These are phyloP conservation scores for Corythornis cristatus DNA, from an alignment of 2,113 vertebrate genomes.

Conservation along the genomic window DNA sequence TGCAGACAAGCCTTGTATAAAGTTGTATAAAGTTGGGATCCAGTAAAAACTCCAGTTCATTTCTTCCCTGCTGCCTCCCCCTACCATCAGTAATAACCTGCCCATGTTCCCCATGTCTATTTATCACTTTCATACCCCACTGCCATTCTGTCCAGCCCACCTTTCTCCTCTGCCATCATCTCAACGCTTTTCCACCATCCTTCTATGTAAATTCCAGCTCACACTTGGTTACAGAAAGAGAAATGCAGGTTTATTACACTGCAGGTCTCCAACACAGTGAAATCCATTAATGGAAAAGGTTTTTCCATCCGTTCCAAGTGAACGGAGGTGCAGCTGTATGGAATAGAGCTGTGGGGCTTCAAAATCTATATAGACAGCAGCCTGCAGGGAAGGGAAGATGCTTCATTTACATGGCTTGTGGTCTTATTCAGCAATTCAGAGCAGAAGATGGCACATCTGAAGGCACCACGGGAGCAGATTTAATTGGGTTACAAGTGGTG, in stretches of 20 bases:
- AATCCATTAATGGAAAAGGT: slow-evolving; percentile 8
- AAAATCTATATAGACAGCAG: slow-evolving; percentile 34
- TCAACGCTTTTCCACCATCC: neutral
- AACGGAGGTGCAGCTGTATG: slow-evolving; percentile 1
- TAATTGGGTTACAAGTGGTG: neutral
- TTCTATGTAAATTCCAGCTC: slow-evolving; percentile 4
- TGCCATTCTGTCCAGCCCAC: neutral
- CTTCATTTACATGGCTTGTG: slow-evolving; percentile 27
- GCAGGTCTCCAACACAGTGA: neutral
- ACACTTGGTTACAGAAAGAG: neutral
- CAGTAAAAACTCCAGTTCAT: neutral
- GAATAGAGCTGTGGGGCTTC: neutral
- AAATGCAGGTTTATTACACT: slow-evolving; percentile 9
- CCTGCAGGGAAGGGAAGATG: neutral
- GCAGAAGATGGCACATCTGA: neutral
- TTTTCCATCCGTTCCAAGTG: slow-evolving; percentile 38
- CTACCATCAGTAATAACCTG: neutral
- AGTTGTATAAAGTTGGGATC: neutral
- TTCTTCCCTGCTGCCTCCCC: neutral
- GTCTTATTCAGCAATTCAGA: neutral
- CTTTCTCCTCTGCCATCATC: neutral
- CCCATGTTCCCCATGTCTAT: neutral
- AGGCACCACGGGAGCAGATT: neutral
- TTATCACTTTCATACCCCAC: neutral
- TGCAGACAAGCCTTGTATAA: neutral